A percentile compares a stretch with the other conserved stretches of the same genome.
phyloP scores from a whole-genome alignment of 2,113 vertebrate species.

The Osmerus mordax region DNA sequence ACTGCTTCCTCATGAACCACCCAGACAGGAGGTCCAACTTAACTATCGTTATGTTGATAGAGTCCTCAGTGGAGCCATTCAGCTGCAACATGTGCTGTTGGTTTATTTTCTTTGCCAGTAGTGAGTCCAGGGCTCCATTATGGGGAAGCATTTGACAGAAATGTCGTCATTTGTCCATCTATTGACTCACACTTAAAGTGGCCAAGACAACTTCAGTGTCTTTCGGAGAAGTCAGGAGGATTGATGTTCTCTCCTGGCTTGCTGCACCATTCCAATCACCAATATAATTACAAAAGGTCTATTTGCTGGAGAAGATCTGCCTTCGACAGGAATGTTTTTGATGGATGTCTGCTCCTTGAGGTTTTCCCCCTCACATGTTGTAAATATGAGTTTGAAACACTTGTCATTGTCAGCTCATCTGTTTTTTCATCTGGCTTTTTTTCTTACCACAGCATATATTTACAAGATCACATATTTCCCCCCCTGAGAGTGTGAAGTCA shows the following conservation, averaged over 20 bases:
- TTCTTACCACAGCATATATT: slow-evolving; percentile 42
- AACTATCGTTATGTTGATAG: background rate
- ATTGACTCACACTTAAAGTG: slow-evolving; percentile 16
- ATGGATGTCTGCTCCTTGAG: slow-evolving; percentile 27
- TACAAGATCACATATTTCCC: slow-evolving; percentile 40
- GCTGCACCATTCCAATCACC: slow-evolving; percentile 42
- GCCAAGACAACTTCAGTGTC: slow-evolving; percentile 25
- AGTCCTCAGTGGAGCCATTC: background rate
- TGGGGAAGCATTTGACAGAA: background rate
- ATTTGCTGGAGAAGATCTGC: slow-evolving; percentile 31
- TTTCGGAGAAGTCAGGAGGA: slow-evolving; percentile 32
- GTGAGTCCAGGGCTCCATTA: background rate
- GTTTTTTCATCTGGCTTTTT: slow-evolving; percentile 23
- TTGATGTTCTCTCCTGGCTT: slow-evolving; percentile 28
- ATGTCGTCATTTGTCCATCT: slow-evolving; percentile 34
- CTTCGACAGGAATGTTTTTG: slow-evolving; percentile 17
- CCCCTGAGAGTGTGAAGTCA: slow-evolving; percentile 57
- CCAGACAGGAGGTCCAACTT: background rate
- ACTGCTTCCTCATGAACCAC: background rate
- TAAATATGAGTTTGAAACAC: slow-evolving; percentile 33
- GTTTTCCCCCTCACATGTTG: slow-evolving; percentile 1
- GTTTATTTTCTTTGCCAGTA: background rate
- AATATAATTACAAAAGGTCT: slow-evolving; percentile 45
- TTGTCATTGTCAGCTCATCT: slow-evolving; percentile 45
- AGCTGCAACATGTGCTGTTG: background rate